Conservation (phyloP, 2,113 vertebrate species). For the Origma solitaria region DNA sequence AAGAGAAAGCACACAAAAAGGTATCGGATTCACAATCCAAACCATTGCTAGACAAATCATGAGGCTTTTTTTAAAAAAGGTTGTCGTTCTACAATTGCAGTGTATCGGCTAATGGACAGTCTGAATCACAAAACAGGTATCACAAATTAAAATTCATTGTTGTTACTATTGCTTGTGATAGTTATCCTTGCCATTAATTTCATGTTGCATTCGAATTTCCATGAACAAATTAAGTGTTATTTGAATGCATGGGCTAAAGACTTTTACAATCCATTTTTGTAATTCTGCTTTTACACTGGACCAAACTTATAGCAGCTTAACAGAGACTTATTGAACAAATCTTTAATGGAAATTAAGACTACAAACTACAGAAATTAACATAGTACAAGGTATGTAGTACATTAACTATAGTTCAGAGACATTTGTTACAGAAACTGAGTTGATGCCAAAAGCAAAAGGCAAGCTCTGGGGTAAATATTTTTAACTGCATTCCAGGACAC, state of each 20-base stretch:
- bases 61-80: accelerated
- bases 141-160: not conserved
- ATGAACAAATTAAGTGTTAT: not conserved
- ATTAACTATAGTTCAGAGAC: not conserved
- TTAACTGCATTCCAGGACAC: not conserved
- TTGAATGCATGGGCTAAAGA: not conserved
- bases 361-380: not conserved
- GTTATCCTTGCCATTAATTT: not conserved
- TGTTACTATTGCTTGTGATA: not conserved
- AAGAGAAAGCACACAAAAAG: not conserved
- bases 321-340: not conserved
- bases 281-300: not conserved
- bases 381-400: not conserved
- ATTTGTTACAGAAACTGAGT: not conserved
- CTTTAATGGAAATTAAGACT: not conserved
- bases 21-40: not conserved
- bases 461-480: not conserved
- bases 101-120: not conserved
- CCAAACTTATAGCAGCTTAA: not conserved
- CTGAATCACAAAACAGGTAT: not conserved
- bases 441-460: not conserved
- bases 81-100: not conserved
- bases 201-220: not conserved
- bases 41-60: not conserved
- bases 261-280: not conserved